Evolutionary conservation across 2,888 invertebrate genomes (phyloP).

Genomic region (Pandemis heparana): DNA sequence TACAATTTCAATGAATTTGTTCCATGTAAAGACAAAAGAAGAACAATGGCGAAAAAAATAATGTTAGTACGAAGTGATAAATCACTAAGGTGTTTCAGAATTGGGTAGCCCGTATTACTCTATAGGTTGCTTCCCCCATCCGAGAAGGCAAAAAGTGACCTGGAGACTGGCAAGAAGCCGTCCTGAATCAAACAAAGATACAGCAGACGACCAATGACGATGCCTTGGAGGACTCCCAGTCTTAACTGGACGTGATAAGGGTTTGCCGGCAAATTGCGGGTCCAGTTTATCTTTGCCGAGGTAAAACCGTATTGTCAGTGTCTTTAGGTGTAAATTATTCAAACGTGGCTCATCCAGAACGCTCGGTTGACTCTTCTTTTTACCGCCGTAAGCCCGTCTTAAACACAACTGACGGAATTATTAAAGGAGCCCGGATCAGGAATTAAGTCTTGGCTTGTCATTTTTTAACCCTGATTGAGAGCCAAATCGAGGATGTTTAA

Average conservation of each 20-base stretch:
- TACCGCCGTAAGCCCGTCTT: slow-evolving; percentile 72
- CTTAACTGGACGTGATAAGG: slow-evolving; percentile 51
- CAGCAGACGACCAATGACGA: slow-evolving; percentile 7
- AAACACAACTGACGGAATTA: slow-evolving; percentile 76
- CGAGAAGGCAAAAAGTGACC: slow-evolving; percentile 67
- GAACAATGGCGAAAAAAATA: too few species aligned
- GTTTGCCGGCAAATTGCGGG: slow-evolving; percentile 14
- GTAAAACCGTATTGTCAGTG: slow-evolving; percentile 64
- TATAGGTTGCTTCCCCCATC: too few species aligned
- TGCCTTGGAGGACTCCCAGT: slow-evolving; percentile 44
- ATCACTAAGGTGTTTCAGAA: too few species aligned
- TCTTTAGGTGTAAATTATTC: slow-evolving; percentile 83
- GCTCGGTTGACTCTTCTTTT: slow-evolving; percentile 71
- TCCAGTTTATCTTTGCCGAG: slow-evolving; percentile 49
- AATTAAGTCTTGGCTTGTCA: slow-evolving; percentile 67
- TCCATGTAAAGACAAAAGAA: too few species aligned
- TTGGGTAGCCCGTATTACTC: too few species aligned
- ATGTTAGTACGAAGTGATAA: too few species aligned
- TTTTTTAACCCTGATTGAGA: slow-evolving; percentile 57
- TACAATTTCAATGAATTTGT: too few species aligned
- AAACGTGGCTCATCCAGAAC: slow-evolving; percentile 74
- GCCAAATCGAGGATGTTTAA: slow-evolving; percentile 21
- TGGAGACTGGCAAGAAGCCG: slow-evolving; percentile 68
- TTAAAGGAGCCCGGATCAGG: slow-evolving; percentile 67
- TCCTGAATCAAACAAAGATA: slow-evolving; percentile 58